A percentile compares a stretch with the other conserved stretches of the same genome.
These are phyloP conservation scores for Heliothis virescens DNA, from an alignment of 1,140 invertebrate genomes.

Conservation along the genomic window DNA sequence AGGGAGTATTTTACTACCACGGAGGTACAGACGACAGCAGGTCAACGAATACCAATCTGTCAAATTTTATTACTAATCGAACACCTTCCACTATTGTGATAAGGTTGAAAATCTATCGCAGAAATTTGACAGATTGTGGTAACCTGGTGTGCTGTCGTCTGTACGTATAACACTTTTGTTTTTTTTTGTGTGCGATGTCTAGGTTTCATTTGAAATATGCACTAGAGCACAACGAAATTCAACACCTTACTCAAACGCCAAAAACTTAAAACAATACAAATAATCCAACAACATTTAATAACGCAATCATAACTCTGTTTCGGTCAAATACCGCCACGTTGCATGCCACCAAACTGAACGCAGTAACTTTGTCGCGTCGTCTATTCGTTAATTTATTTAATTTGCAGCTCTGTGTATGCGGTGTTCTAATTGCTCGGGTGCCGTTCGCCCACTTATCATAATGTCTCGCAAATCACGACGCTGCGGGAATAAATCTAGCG, in stretches of 20 bases:
- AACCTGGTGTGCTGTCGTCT: no score
- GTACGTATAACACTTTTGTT: neutral
- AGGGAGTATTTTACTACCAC: neutral
- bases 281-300: slow-evolving; percentile 29
- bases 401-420: slow-evolving; percentile 64
- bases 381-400: slow-evolving; percentile 75
- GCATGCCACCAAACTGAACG: slow-evolving; percentile 17
- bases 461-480: slow-evolving; percentile 80
- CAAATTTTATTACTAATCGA: no score
- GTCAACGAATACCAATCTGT: no score
- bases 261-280: slow-evolving; percentile 7
- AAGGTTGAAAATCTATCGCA: no score
- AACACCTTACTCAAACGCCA: neutral
- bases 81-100: no score
- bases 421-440: slow-evolving; percentile 74
- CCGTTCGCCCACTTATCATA: slow-evolving; percentile 81
- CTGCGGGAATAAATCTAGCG: slow-evolving; percentile 72
- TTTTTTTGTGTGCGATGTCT: neutral
- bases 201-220: no score
- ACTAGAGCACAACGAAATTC: no score
- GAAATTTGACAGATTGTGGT: no score
- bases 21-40: no score
- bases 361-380: slow-evolving; percentile 56
- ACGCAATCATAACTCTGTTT: slow-evolving; percentile 40
- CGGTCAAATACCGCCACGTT: slow-evolving; percentile 6